Conservation (phyloP, 2,113 vertebrate species). For the Leptobrachium leishanense region DNA sequence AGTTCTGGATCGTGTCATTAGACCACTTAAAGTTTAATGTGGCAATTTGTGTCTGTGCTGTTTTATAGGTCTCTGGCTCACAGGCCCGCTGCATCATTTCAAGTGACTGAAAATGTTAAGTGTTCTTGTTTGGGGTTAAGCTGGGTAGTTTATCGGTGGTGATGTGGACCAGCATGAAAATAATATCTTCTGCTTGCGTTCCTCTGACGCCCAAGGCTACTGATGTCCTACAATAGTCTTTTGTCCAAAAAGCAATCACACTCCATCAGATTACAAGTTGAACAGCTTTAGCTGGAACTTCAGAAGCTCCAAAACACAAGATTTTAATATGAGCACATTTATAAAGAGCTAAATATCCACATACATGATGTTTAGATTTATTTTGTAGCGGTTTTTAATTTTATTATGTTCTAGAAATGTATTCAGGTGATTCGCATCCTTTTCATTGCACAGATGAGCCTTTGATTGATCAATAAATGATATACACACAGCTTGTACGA, state of each 20-base stretch:
- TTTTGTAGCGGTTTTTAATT: no score
- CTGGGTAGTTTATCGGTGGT: slow-evolving; percentile 6
- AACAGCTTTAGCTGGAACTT: not conserved
- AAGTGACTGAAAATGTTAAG: slow-evolving; percentile 31
- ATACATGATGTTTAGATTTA: no score
- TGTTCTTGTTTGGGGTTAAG: slow-evolving; percentile 22
- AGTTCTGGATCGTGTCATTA: slow-evolving; percentile 7
- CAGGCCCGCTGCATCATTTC: slow-evolving; percentile 7
- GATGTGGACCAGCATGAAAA: slow-evolving; percentile 1
- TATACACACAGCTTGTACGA: no score
- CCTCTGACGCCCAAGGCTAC: not conserved
- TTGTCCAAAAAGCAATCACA: slow-evolving; percentile 21
- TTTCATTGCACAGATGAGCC: no score
- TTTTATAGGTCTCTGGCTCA: not conserved
- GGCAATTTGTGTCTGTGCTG: slow-evolving; percentile 26
- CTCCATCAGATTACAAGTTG: not conserved
- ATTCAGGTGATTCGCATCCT: no score
- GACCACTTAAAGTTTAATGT: slow-evolving; percentile 25
- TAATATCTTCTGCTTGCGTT: slow-evolving; percentile 8
- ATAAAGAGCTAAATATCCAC: no score
- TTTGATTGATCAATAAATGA: no score
- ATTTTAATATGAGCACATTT: no score
- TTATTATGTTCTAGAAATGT: no score
- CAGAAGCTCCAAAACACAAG: not conserved
- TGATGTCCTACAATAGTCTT: slow-evolving; percentile 17